Evolutionary conservation across 2,797 vertebrate species (phyloP).

Genomic region (Ispidina picta): DNA sequence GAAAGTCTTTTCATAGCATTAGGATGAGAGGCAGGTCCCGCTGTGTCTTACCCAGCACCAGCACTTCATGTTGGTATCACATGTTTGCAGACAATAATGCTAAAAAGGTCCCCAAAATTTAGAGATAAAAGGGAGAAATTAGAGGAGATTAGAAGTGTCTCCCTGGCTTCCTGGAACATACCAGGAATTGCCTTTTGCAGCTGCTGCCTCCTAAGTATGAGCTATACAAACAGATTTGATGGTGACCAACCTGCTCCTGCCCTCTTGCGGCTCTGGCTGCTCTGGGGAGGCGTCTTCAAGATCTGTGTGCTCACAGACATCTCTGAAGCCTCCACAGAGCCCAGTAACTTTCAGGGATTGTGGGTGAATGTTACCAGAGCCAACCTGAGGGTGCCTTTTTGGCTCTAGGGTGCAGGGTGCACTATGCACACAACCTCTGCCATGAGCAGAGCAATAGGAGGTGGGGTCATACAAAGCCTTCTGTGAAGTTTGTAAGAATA

Average conservation of each 20-base stretch:
- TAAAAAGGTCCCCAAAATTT: neutral
- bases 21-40: neutral
- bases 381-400: rapidly evolving
- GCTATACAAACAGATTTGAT: neutral
- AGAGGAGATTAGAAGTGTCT: neutral
- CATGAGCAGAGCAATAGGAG: rapidly evolving
- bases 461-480: rapidly evolving
- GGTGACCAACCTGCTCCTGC: slow-evolving; percentile 1
- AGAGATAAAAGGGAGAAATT: neutral
- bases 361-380: neutral
- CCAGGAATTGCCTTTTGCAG: neutral
- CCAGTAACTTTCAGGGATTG: neutral
- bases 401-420: neutral
- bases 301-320: rapidly evolving
- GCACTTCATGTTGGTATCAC: neutral
- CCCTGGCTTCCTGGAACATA: neutral
- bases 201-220: rapidly evolving
- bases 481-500: neutral
- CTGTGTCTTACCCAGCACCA: neutral
- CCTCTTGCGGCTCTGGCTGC: neutral
- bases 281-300: neutral
- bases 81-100: neutral
- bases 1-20: neutral
- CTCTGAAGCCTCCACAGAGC: neutral
- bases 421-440: rapidly evolving